These are phyloP conservation scores for Archips crataeganus DNA, from an alignment of 2,888 invertebrate species.

Conservation along the genomic window DNA sequence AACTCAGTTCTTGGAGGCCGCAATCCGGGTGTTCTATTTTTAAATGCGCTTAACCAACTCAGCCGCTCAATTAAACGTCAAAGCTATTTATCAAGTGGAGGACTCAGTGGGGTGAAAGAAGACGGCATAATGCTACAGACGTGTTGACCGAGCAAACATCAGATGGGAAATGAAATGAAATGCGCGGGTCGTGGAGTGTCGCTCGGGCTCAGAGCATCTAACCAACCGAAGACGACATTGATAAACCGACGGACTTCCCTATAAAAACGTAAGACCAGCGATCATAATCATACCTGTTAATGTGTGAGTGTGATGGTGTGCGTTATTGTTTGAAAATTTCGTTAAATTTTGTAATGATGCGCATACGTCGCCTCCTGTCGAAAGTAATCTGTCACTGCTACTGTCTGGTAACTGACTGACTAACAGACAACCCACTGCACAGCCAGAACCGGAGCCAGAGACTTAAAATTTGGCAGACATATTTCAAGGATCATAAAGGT, in stretches of 20 bases:
- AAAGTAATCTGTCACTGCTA: too few species aligned
- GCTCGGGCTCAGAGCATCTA: conserved; percentile 51
- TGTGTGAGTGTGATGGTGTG: too few species aligned
- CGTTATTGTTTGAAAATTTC: too few species aligned
- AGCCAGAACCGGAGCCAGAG: too few species aligned
- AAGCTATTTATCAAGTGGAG: conserved; percentile 58
- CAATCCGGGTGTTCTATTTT: conserved; percentile 47
- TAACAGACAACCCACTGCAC: too few species aligned
- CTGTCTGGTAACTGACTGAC: too few species aligned
- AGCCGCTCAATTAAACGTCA: conserved; percentile 59
- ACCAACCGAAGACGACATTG: neutral
- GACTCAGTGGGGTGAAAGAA: conserved; percentile 58
- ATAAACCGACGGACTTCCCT: conserved; percentile 21
- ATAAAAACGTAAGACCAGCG: neutral
- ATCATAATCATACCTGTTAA: too few species aligned
- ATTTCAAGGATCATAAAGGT: too few species aligned
- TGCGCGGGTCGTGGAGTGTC: conserved; percentile 54
- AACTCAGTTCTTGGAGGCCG: conserved; percentile 49
- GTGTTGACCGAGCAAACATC: conserved; percentile 73
- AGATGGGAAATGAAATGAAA: conserved; percentile 76
- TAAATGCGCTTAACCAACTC: conserved; percentile 45
- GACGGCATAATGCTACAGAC: conserved; percentile 52
- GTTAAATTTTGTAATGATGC: too few species aligned
- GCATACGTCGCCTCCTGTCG: too few species aligned
- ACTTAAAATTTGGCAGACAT: too few species aligned